Base-by-base conservation (phyloP, 1,140 invertebrate genomes). In the Hestina assimilis region DNA sequence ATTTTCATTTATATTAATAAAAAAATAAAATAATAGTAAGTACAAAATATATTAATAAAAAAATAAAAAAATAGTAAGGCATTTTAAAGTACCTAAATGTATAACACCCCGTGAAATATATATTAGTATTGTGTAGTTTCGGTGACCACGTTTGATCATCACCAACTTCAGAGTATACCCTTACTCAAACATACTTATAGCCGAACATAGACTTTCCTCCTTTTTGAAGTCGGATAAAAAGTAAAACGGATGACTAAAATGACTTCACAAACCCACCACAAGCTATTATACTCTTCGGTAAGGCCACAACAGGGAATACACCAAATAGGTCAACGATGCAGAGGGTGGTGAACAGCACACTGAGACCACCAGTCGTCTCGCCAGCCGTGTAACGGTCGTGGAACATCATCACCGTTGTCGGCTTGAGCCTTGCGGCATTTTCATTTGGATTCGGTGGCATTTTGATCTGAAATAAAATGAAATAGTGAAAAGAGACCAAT, bases 251-350 rank as follows among this genome's bases (percentile, higher is more conserved):
- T n/a, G n/a, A 8, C 11, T 31, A 31, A 11, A 21, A 41, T 23
- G 11, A 72, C 84, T 79, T 76, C 9, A 38, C n/a, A 48, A 11
- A 26, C 50, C 59, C 11, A 94, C 93, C 93, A 61, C 94, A 94
- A 60, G 92, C 89, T 11, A 95, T 92, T 12, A 95, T 91, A 12
- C 93, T 89, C 55, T 92, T 91, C 0, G 94, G 94, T 45, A 96
- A 72, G 3, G 93, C 91, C 0, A 95, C 91, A 1, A 96, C 92
- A 0, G 94, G 94, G 72, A 95, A 95, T 0, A 96, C 94, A 24
- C 94, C 94, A 66, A 96, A 95, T 40, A 96, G 89, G 79, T 95
- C 95, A 4, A 95, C 89, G 11, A 96, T 92, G 70, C 94, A 95
- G 9, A 95, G 83, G 4, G 92, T 90, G 0, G 94, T 92, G 72